phyloP scores from a whole-genome alignment of 1,140 invertebrate species.

The Globodera ellingtonae region DNA sequence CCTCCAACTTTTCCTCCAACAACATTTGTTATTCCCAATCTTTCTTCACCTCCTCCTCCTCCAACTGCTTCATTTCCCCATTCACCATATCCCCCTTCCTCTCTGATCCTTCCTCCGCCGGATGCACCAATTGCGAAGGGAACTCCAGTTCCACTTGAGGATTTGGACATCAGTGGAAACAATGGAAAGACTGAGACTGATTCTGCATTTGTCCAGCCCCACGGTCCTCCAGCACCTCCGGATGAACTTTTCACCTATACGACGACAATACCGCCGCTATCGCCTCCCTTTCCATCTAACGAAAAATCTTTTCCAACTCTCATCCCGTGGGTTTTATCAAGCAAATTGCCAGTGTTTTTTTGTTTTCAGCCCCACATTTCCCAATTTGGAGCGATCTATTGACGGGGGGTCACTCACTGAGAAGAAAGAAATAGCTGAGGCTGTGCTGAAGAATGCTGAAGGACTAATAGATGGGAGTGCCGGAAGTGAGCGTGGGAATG shows the following conservation, averaged over 20 bases:
- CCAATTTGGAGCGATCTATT: constrained; percentile 3
- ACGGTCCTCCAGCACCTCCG: not conserved
- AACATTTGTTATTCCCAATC: too few relatives aligned
- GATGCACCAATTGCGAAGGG: constrained; percentile 22
- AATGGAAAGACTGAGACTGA: not conserved
- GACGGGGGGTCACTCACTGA: not conserved
- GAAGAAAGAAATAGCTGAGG: constrained; percentile 17
- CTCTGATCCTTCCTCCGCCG: constrained; percentile 17
- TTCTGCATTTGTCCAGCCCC: not conserved
- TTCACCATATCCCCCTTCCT: not conserved
- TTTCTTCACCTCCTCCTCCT: too few relatives aligned
- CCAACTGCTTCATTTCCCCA: too few relatives aligned
- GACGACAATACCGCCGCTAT: not conserved
- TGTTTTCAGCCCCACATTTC: not conserved
- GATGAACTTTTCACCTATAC: not conserved
- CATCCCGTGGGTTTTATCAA: constrained; percentile 9
- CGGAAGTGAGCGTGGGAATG: not conserved
- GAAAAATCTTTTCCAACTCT: constrained; percentile 10
- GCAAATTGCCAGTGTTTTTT: not conserved
- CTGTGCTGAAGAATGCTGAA: not conserved
- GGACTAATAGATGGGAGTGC: constrained; percentile 18
- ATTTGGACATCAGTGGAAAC: constrained; percentile 4
- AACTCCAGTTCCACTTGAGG: constrained; percentile 14
- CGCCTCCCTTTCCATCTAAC: not conserved
- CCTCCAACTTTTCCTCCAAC: too few relatives aligned